phyloP scores from a whole-genome alignment of 2,888 invertebrate genomes.

The Calliphora vomitoria region DNA sequence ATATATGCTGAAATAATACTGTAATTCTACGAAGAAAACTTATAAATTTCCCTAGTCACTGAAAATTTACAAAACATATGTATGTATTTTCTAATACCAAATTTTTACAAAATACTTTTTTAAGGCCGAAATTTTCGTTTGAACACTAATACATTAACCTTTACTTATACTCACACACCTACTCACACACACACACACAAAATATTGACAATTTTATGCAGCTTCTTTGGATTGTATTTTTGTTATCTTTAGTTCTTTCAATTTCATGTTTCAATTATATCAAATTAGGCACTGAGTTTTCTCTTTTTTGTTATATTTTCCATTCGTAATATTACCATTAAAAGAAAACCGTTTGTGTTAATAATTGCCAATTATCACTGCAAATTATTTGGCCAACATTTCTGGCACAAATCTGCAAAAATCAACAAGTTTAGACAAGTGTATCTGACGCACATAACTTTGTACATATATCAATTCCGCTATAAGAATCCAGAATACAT shows the following conservation, averaged over 20 bases:
- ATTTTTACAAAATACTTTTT: background rate
- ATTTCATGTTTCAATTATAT: conserved; percentile 24
- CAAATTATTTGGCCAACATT: conserved; percentile 2
- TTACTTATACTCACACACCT: conserved; percentile 32
- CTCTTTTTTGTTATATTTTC: background rate
- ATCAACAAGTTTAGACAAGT: too few relatives aligned
- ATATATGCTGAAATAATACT: too few relatives aligned
- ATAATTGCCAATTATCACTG: conserved; percentile 17
- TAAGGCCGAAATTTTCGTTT: background rate
- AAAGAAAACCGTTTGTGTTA: conserved; percentile 1
- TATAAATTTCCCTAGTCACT: too few relatives aligned
- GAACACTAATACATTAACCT: background rate
- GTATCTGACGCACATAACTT: too few relatives aligned
- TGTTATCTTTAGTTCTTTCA: conserved; percentile 20
- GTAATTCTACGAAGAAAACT: too few relatives aligned
- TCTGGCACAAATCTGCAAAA: conserved; percentile 1
- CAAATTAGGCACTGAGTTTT: conserved; percentile 20
- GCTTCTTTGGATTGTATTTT: conserved; percentile 53
- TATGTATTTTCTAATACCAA: too few relatives aligned
- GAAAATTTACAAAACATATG: too few relatives aligned
- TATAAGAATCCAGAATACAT: too few relatives aligned
- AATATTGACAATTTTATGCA: conserved; percentile 15
- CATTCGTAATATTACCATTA: background rate
- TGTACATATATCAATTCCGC: too few relatives aligned
- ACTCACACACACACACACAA: conserved; percentile 48